A percentile compares a stretch with the other conserved stretches of the same genome.
These are phyloP conservation scores for Eupithecia abbreviata DNA, from an alignment of 2,888 invertebrate genomes.

Conservation along the genomic window DNA sequence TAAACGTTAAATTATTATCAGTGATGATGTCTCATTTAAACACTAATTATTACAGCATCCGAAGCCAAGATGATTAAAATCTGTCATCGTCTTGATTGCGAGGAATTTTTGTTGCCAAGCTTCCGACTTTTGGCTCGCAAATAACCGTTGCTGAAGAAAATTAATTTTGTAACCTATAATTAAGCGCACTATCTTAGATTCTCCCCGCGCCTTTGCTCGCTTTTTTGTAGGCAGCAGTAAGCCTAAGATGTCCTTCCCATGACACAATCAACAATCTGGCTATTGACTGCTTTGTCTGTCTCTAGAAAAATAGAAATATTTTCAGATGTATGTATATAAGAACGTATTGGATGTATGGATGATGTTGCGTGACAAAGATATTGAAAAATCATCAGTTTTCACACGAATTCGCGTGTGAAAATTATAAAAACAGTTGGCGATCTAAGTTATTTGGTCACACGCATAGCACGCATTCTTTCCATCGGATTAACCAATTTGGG, in stretches of 20 bases:
- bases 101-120: slow-evolving; percentile 37
- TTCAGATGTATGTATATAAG: neutral
- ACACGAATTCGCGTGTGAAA: slow-evolving; percentile 2
- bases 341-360: neutral
- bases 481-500: neutral
- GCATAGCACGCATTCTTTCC: slow-evolving; percentile 4
- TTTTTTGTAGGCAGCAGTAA: neutral
- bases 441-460: neutral
- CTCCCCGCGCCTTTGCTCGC: neutral
- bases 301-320: neutral
- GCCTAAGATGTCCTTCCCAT: neutral
- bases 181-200: neutral
- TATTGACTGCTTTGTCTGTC: neutral
- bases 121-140: neutral
- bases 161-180: neutral
- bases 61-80: slow-evolving; percentile 37
- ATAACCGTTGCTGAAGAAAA: neutral
- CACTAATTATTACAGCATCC: slow-evolving; percentile 36
- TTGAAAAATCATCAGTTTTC: neutral
- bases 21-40: slow-evolving; percentile 9
- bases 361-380: neutral
- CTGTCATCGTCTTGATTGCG: slow-evolving; percentile 37
- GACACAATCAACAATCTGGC: neutral
- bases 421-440: slow-evolving; percentile 9
- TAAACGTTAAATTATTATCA: neutral